A percentile compares a stretch with the other conserved stretches of the same genome.
Conservation (phyloP, 2,888 invertebrate genomes). For the Patella pellucida region DNA sequence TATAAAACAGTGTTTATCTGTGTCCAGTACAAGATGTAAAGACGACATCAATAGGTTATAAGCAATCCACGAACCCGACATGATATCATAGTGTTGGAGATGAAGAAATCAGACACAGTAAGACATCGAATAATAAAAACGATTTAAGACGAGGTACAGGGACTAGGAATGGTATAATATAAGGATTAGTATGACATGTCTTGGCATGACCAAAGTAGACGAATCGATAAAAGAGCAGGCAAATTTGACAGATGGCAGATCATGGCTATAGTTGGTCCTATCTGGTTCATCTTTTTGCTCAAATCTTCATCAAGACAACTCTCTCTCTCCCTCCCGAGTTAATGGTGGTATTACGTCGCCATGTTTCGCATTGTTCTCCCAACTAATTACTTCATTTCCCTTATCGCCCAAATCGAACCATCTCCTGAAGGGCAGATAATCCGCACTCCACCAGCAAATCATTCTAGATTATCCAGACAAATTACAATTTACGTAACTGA, state of each 20-base stretch:
- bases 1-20: too few species aligned
- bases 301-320: conserved; percentile 2
- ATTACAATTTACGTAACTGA: conserved; percentile 9
- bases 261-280: not conserved
- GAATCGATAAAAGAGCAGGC: too few species aligned
- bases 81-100: too few species aligned
- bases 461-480: conserved; percentile 9
- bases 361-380: not conserved
- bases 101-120: too few species aligned
- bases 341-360: not conserved
- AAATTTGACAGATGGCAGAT: conserved; percentile 10
- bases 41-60: too few species aligned
- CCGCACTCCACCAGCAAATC: not conserved
- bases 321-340: not conserved
- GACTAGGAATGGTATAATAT: not conserved
- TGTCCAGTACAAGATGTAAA: too few species aligned
- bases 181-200: conserved; percentile 9
- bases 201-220: not conserved
- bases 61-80: too few species aligned
- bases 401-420: not conserved
- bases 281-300: not conserved
- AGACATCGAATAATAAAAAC: too few species aligned
- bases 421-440: conserved; percentile 7
- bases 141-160: not conserved
- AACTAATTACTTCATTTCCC: conserved; percentile 7